A percentile compares a stretch with the other conserved stretches of the same genome.
Evolutionary conservation across 2,113 vertebrate species (phyloP).

Genomic region (Halcyon senegalensis): DNA sequence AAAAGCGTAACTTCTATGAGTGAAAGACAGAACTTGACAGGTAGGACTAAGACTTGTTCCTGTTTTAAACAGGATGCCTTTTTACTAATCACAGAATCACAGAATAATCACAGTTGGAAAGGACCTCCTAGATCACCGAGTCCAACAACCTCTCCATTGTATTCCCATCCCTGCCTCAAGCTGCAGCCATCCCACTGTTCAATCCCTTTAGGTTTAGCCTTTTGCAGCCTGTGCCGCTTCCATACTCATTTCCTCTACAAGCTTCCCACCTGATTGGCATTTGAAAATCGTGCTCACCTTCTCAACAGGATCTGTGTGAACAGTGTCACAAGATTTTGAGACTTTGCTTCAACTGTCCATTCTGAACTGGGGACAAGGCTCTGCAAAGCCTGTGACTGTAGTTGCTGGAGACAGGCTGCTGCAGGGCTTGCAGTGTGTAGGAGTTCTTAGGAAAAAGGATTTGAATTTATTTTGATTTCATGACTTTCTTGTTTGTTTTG

Average conservation of each 20-base stretch:
- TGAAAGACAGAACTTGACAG: background rate
- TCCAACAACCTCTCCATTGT: background rate
- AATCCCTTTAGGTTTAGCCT: background rate
- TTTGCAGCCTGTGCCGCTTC: background rate
- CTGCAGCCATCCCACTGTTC: background rate
- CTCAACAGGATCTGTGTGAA: background rate
- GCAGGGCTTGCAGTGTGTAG: background rate
- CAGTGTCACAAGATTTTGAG: background rate
- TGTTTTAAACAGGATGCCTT: background rate
- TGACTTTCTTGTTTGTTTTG: background rate
- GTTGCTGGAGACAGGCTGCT: background rate
- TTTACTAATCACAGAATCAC: background rate
- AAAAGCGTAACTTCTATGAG: background rate
- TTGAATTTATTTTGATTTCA: background rate
- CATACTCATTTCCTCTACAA: background rate
- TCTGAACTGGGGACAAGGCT: background rate
- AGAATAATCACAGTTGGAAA: too few species aligned
- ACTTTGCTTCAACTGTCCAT: accelerated
- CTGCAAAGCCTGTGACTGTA: background rate
- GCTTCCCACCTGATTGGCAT: background rate
- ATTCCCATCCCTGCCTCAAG: background rate
- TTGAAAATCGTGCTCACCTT: background rate
- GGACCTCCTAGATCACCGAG: too few species aligned
- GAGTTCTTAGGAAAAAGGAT: background rate
- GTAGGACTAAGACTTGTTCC: background rate